Evolutionary conservation across 2,888 invertebrate species (phyloP).

Genomic region (Ecliptopera silaceata): DNA sequence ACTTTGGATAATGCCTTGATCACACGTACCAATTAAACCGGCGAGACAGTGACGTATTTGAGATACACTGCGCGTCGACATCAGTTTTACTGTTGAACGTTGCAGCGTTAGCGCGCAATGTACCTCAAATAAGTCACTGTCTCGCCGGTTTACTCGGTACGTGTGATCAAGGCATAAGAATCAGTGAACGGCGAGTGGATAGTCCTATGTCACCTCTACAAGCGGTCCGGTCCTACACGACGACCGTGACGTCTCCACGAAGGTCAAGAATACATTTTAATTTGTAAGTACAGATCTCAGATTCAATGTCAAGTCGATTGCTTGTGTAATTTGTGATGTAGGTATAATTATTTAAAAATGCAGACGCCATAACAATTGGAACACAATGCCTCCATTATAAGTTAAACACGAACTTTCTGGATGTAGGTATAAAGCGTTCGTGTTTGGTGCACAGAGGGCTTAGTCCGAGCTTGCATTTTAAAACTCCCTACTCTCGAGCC

Average conservation of each 20-base stretch:
- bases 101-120: too few species aligned
- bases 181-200: neutral
- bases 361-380: conserved; percentile 20
- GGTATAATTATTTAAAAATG: conserved; percentile 20
- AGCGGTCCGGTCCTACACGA: conserved; percentile 17
- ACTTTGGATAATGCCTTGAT: too few species aligned
- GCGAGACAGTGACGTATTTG: too few species aligned
- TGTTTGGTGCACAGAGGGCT: conserved; percentile 7
- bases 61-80: too few species aligned
- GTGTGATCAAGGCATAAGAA: too few species aligned
- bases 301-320: conserved; percentile 22
- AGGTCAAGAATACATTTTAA: conserved; percentile 19
- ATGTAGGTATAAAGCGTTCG: conserved; percentile 14
- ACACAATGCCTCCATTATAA: conserved; percentile 21
- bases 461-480: too few species aligned
- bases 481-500: too few species aligned
- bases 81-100: too few species aligned
- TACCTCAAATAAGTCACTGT: too few species aligned
- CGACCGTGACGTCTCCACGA: conserved; percentile 11
- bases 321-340: conserved; percentile 3
- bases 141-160: too few species aligned
- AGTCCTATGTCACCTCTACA: conserved; percentile 15
- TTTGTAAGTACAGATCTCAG: conserved; percentile 6
- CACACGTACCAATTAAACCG: too few species aligned
- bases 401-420: conserved; percentile 20